Conservation (phyloP, 2,113 vertebrate genomes). For the Phoxinus phoxinus region DNA sequence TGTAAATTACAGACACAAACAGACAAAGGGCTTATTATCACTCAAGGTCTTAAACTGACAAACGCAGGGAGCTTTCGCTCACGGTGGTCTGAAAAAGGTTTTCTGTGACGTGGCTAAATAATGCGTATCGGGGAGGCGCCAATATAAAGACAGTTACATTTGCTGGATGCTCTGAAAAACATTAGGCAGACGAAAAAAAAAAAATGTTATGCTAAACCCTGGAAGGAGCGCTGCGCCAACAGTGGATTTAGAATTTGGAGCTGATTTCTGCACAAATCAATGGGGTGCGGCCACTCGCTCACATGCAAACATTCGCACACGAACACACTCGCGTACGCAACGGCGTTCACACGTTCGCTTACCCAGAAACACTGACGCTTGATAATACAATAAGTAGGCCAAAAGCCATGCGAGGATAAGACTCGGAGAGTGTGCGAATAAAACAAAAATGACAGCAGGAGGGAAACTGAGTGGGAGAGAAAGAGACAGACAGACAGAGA, state of each 20-base stretch:
- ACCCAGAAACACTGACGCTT: slow-evolving; percentile 52
- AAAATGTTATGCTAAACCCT: slow-evolving; percentile 13
- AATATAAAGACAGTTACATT: slow-evolving; percentile 36
- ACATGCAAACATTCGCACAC: slow-evolving; percentile 6
- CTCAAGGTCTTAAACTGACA: slow-evolving; percentile 22
- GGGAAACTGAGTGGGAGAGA: slow-evolving; percentile 33
- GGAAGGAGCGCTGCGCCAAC: slow-evolving; percentile 30
- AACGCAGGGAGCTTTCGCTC: slow-evolving; percentile 1
- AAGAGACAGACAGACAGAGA: slow-evolving; percentile 31
- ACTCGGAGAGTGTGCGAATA: slow-evolving; percentile 29
- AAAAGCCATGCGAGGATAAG: slow-evolving; percentile 77
- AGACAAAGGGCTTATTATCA: slow-evolving; percentile 12
- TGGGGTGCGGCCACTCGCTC: slow-evolving; percentile 47
- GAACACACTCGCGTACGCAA: slow-evolving; percentile 14
- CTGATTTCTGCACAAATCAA: slow-evolving; percentile 52
- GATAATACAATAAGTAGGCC: slow-evolving; percentile 74
- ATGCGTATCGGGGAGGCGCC: not conserved
- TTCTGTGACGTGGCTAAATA: not conserved
- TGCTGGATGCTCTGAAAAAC: slow-evolving; percentile 41
- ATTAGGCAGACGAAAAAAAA: slow-evolving; percentile 22
- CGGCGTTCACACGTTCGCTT: slow-evolving; percentile 4
- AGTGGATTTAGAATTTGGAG: slow-evolving; percentile 42
- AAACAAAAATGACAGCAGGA: slow-evolving; percentile 22
- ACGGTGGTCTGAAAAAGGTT: slow-evolving; percentile 6
- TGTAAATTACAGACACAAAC: not conserved